These are phyloP conservation scores for Numenius arquata DNA, from an alignment of 2,113 vertebrate genomes.

Conservation along the genomic window DNA sequence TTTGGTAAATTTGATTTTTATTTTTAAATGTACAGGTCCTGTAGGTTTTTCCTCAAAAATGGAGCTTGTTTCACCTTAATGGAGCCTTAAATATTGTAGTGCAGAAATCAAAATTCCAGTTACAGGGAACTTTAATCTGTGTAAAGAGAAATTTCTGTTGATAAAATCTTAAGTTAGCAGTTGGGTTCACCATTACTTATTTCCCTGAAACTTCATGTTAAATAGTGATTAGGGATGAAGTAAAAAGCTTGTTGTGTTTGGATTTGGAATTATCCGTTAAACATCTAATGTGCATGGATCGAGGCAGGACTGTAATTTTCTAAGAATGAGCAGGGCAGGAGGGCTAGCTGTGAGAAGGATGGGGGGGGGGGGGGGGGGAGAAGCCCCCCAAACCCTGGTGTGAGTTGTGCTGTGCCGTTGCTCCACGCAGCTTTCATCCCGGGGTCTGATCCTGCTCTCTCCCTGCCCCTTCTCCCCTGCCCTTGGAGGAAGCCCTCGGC, in stretches of 20 bases:
- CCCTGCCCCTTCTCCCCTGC: background rate
- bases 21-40: background rate
- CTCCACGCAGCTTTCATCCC: background rate
- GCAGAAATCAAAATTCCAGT: background rate
- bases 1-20: background rate
- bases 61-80: background rate
- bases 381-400: background rate
- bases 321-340: background rate
- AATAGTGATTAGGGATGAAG: background rate
- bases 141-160: background rate
- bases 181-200: background rate
- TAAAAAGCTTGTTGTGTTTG: background rate
- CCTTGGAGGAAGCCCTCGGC: rapidly evolving
- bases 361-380: rapidly evolving
- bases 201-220: background rate
- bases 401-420: background rate
- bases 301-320: background rate
- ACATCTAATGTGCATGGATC: background rate
- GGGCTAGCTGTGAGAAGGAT: background rate
- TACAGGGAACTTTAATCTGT: background rate
- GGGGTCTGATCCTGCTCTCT: background rate
- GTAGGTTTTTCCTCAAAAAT: background rate
- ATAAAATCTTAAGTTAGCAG: background rate
- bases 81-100: background rate
- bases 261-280: background rate